Conservation (phyloP, 2,888 invertebrate genomes). For the Byasa hedistus region DNA sequence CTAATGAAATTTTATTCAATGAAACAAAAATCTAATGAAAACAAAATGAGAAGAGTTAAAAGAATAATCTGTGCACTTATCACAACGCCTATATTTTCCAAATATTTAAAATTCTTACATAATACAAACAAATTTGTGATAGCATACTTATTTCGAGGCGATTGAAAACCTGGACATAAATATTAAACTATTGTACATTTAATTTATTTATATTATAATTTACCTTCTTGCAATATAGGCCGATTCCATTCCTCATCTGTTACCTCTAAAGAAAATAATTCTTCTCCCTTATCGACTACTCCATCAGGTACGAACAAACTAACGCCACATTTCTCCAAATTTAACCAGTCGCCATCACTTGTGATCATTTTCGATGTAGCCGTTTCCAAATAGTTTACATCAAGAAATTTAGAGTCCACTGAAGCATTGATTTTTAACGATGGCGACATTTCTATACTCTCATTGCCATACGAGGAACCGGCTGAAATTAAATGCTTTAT, state of each 20-base stretch:
- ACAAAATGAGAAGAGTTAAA: not conserved
- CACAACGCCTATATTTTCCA: not conserved
- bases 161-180: too few species aligned
- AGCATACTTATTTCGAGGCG: too few species aligned
- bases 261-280: constrained; percentile 92
- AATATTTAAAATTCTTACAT: too few species aligned
- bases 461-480: constrained; percentile 72
- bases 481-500: constrained; percentile 49
- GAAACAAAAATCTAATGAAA: not conserved
- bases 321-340: constrained; percentile 88
- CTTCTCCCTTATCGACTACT: constrained; percentile 89
- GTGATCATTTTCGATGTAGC: constrained; percentile 75
- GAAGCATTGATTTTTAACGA: constrained; percentile 71
- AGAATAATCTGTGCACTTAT: not conserved
- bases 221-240: constrained; percentile 88
- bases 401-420: constrained; percentile 59
- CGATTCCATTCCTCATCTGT: constrained; percentile 94
- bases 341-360: constrained; percentile 81
- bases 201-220: constrained; percentile 14
- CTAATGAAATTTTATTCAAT: not conserved
- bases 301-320: constrained; percentile 93
- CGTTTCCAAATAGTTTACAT: constrained; percentile 55
- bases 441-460: constrained; percentile 74
- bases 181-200: not conserved
- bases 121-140: too few species aligned